Evolutionary conservation across 2,888 invertebrate species (phyloP), one percentile per base, ranked within the genome.

Genomic region (Thymelicus acteon): DNA sequence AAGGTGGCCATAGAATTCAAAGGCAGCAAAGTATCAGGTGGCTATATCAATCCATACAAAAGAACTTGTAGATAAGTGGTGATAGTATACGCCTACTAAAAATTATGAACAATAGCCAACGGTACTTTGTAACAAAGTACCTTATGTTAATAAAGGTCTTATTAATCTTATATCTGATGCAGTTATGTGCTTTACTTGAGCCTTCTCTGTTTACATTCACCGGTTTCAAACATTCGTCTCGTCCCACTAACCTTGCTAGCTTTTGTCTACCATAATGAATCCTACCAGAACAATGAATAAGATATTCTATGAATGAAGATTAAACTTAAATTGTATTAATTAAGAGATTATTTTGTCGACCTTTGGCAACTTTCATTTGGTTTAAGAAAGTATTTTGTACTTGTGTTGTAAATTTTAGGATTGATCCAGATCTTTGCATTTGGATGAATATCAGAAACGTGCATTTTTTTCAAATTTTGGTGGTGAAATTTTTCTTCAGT

Each of bases 171-270:
- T 52, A 37, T 48, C 15, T 48, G 44, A 60, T 39, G 49, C 57
- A 57, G 40, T 19, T 58, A 58, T 48, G 44, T 47, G 60, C 60
- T 48, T 13, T 31, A 52, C 67, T 15, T 67, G 49, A 40, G 40
- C 52, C 67, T 40, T 40, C 61, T 54, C 40, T 47, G 44, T 83
- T 82, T 79, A 77, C 78, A 80, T 82, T 80, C 80, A 75, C 73
- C 76, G 75, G 78, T 80, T 80, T 78, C 73, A 47, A 62, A 61
- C 52, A 75, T 79, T 75, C 80, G 79, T 74, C 80, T 81, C 81
- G 88, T 81, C 84, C 89, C 78, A 87, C 83, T 88, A 82, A 89
- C 88, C 89, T 80, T 79, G 76, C 76, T 77, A 78, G 76, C 73
- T 85, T 85, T 87, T 87, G 79, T 85, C 80, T 76, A 76, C 72